A percentile compares a stretch with the other conserved stretches of the same genome.
These are phyloP conservation scores for Willisornis vidua DNA, from an alignment of 2,113 vertebrate species.

Conservation along the genomic window DNA sequence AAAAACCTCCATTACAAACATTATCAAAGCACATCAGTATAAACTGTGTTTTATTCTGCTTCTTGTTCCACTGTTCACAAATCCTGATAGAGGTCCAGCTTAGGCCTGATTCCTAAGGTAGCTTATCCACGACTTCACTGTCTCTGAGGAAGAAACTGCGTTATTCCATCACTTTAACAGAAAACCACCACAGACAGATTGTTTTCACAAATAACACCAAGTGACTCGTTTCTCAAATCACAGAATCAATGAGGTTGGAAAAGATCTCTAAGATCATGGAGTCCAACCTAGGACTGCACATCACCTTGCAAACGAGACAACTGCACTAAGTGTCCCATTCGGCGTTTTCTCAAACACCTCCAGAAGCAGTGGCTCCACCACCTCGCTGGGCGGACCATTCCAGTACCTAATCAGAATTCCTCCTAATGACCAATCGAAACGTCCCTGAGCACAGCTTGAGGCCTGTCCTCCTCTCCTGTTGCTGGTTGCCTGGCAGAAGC, in stretches of 20 bases:
- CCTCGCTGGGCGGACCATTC: neutral
- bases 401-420: neutral
- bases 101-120: no score
- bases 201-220: rapidly evolving
- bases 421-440: neutral
- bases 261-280: neutral
- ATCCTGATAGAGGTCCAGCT: neutral
- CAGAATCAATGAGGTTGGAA: neutral
- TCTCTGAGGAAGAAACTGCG: neutral
- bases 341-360: neutral
- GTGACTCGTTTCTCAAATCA: neutral
- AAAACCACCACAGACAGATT: rapidly evolving
- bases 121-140: rapidly evolving
- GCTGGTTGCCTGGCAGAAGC: neutral
- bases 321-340: neutral
- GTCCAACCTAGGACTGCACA: neutral
- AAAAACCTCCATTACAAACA: neutral
- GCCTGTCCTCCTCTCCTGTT: neutral
- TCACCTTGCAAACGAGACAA: neutral
- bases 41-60: neutral
- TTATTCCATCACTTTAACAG: neutral
- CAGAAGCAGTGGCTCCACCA: neutral
- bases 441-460: neutral
- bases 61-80: neutral
- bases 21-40: neutral